phyloP scores from a whole-genome alignment of 2,797 vertebrate species.

The Tinamus major region DNA sequence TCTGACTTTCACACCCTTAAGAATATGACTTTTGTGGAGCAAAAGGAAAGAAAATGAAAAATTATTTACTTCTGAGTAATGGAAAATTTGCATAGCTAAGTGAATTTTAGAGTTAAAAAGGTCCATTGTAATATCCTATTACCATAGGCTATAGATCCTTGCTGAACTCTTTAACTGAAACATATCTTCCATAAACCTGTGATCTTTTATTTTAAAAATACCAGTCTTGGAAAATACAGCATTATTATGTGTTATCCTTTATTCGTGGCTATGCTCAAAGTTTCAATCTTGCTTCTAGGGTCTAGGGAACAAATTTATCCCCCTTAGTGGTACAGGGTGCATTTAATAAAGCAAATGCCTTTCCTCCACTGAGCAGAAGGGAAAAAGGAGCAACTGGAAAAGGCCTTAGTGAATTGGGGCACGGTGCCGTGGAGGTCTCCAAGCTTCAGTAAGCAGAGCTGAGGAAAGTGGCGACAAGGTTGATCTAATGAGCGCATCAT shows the following conservation, averaged over 20 bases:
- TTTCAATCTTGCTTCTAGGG: slow-evolving; percentile 48
- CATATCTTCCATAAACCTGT: slow-evolving; percentile 23
- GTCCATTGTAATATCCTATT: not conserved
- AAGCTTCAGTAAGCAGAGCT: slow-evolving; percentile 66
- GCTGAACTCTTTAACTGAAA: slow-evolving; percentile 7
- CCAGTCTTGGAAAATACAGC: slow-evolving; percentile 10
- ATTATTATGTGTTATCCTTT: slow-evolving; percentile 28
- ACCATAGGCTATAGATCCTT: not conserved
- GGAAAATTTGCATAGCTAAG: not conserved
- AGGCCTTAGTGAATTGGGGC: slow-evolving; percentile 47
- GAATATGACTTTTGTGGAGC: not conserved
- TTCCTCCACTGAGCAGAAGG: slow-evolving; percentile 49
- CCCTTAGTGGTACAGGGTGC: slow-evolving; percentile 17
- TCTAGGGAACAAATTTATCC: slow-evolving; percentile 54
- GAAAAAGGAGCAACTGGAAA: slow-evolving; percentile 54
- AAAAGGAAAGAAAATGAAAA: not conserved
- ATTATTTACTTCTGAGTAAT: not conserved
- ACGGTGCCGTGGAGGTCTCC: slow-evolving; percentile 56
- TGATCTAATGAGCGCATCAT: slow-evolving; percentile 74
- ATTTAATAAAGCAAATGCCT: slow-evolving; percentile 51
- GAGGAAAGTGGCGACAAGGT: slow-evolving; percentile 43
- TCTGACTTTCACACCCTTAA: not conserved
- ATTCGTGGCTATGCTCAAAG: slow-evolving; percentile 50
- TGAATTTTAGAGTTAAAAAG: not conserved
- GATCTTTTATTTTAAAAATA: slow-evolving; percentile 31